A percentile compares a stretch with the other conserved stretches of the same genome.
phyloP scores from a whole-genome alignment of 2,797 vertebrate species.

The Danio tinwini region DNA sequence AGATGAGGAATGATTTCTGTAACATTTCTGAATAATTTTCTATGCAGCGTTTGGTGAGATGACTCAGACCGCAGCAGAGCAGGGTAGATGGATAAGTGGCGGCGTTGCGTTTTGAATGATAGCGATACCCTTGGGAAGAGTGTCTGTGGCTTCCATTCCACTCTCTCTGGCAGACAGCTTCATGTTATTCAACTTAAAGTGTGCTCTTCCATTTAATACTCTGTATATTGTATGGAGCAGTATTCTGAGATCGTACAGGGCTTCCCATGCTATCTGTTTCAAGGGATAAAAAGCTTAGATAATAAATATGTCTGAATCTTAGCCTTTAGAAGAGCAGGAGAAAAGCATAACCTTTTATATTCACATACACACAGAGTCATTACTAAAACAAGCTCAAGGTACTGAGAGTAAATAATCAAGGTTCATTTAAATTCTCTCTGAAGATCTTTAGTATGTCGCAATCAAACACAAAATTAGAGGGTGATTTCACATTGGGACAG shows the following conservation, averaged over 20 bases:
- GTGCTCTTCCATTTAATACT: conserved; percentile 6
- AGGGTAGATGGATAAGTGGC: conserved; percentile 22
- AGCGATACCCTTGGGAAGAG: conserved; percentile 19
- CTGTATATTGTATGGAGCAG: neutral
- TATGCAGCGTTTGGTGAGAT: conserved; percentile 20
- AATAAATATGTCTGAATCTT: conserved; percentile 66
- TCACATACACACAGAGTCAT: conserved; percentile 27
- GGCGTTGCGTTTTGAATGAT: conserved; percentile 2
- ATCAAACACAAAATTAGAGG: conserved; percentile 55
- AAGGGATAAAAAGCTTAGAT: conserved; percentile 70
- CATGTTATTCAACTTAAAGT: conserved; percentile 22
- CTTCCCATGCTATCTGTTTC: conserved; percentile 59
- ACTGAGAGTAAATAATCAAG: conserved; percentile 68
- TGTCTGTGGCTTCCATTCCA: conserved; percentile 16
- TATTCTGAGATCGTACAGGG: conserved; percentile 67
- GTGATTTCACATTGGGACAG: neutral
- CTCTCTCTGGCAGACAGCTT: neutral
- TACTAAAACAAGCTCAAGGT: conserved; percentile 49
- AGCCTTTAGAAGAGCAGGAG: conserved; percentile 64
- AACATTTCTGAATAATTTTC: conserved; percentile 49
- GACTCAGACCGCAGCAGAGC: conserved; percentile 14
- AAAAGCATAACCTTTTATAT: conserved; percentile 59
- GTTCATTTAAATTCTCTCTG: conserved; percentile 64
- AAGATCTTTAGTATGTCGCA: conserved; percentile 61
- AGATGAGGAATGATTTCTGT: conserved; percentile 35